A percentile compares a stretch with the other conserved stretches of the same genome.
These are phyloP conservation scores for Tuta absoluta DNA, from an alignment of 2,888 invertebrate species.

Conservation along the genomic window DNA sequence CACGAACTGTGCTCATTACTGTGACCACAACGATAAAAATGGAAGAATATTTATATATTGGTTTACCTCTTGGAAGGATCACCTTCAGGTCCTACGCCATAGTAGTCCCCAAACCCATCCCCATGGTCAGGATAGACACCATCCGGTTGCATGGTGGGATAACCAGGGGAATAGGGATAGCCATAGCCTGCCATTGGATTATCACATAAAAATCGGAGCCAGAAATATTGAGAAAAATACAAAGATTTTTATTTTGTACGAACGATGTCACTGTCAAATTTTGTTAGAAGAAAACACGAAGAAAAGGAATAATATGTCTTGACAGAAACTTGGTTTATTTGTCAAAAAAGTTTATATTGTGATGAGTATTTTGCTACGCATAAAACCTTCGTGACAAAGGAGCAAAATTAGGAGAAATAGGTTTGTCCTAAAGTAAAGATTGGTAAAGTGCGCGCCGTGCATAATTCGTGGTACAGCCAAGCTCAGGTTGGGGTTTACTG, in stretches of 20 bases:
- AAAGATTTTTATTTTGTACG: conserved; percentile 8
- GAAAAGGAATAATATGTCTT: neutral
- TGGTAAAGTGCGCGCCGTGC: no score
- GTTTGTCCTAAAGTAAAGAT: no score
- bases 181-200: conserved; percentile 65
- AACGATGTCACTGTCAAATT: conserved; percentile 21
- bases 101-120: conserved; percentile 69
- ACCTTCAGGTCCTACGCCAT: conserved; percentile 47
- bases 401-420: no score
- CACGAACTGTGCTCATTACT: no score
- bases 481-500: no score
- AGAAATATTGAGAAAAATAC: neutral
- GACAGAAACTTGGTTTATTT: neutral
- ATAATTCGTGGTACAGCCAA: no score
- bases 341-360: neutral
- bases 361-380: no score
- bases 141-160: conserved; percentile 38
- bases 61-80: conserved; percentile 12
- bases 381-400: no score
- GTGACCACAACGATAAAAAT: neutral
- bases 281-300: neutral
- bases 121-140: conserved; percentile 65
- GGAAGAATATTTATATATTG: neutral
- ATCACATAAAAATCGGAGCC: conserved; percentile 23
- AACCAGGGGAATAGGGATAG: conserved; percentile 56